Evolutionary conservation across 2,113 vertebrate species (phyloP), one percentile per base, ranked within the genome.

Genomic region (Platysteira castanea): DNA sequence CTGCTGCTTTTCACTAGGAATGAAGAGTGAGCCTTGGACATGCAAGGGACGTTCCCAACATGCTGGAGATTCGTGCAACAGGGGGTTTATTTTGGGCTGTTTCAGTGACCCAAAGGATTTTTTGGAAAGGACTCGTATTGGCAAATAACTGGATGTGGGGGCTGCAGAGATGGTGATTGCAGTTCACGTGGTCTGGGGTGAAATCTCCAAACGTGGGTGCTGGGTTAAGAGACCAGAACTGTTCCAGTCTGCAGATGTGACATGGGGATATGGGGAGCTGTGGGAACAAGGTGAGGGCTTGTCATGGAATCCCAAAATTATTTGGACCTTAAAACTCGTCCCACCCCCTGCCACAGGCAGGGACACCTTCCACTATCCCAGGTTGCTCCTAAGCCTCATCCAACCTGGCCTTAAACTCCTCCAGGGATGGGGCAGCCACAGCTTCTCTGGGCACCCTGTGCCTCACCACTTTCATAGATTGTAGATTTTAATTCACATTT

Each of bases 1-100:
- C 49, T 24, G 14, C 42, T 50, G 6, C 13, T n/a, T 70, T 37
- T 19, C n/a, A 13, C 9, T 2, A 24, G 71, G 14, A 37, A 4
- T 3, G 18, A 35, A 10, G 26, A 49, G 20, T 0, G 0, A 2
- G 2, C 42, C 59, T 22, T 24, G 7, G 33, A 12, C 0, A 0
- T 1, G 33, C 15, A 0, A 14, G 5, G 26, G 11, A 7, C 74
- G 30, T 47, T 73, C n/a, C 59, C 33, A 41, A 2, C 30, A 2
- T 7, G 33, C 1, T 2, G 8, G 10, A 20, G 27, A 31, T 68
- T 14, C 1, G 0, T 52, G 30, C 6, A 10, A 0, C 4, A 3
- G 13, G 11, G 13, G 21, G 6, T 77, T 81, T 46, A 6, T 65
- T 94, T 59, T 17, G 5, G 65, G 19, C 26, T 67, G 2, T 37